Evolutionary conservation across 2,888 invertebrate species (phyloP), one percentile per base, ranked within the genome.

Genomic region (Drosophila affinis): DNA sequence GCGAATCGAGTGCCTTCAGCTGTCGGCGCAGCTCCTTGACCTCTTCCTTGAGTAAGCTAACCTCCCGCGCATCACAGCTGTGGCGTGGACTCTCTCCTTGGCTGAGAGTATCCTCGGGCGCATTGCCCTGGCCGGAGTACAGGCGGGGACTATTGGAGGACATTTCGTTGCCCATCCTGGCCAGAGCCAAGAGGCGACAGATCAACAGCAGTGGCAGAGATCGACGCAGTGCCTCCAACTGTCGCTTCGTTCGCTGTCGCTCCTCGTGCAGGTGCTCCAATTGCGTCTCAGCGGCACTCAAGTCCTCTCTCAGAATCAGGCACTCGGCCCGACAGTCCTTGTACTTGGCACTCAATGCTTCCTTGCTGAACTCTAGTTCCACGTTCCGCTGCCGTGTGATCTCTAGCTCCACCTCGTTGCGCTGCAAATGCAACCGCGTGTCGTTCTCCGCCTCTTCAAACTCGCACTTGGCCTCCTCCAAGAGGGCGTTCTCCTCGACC

Each of bases 401-500:
- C 89, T 94, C 94, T 87, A 94, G 93, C 87, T 94, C 94, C 89
- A 94, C 93, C 91, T 94, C 94, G 77, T 94, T 93, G 76, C 94
- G 94, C 69, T 92, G 92, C 68, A 92, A 73, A 17, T 91, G 90
- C 7, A 92, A 77, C 57, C 92, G 88, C n/a, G 95, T 95, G 84
- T 95, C 95, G 93, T 95, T 95, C 92, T 95, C 95, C 32, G 95
- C 95, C 91, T 95, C 95, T 91, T 95, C 95, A 74, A 95, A 93
- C 91, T 96, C 95, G 89, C 95, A 95, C 90, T 94, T 94, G 88
- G 95, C 95, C 89, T 95, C 95, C 88, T 95, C 95, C 79, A 95
- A 91, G 79, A 93, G 92, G 64, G 94, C 93, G 91, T 95, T 95
- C 82, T 95, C 94, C 53, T 94, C 93, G 85, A 94, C 93, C 82